These are phyloP conservation scores for Drosophila parvula DNA, from an alignment of 1,140 invertebrate genomes.

Conservation along the genomic window DNA sequence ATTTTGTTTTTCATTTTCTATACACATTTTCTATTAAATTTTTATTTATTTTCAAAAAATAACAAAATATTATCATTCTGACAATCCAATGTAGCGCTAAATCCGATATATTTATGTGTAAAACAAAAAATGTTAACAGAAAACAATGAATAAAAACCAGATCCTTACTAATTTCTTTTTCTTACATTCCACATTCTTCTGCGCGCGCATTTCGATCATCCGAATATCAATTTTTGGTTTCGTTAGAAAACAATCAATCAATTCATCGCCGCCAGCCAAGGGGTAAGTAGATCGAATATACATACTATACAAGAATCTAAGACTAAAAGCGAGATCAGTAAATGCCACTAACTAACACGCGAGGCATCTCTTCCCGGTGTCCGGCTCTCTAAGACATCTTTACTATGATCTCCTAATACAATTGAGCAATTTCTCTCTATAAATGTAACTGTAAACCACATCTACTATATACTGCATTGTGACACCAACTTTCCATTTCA, in stretches of 20 bases:
- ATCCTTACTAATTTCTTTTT: slow-evolving; percentile 81
- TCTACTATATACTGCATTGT: slow-evolving; percentile 44
- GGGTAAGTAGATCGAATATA: slow-evolving; percentile 67
- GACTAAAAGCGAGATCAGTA: slow-evolving; percentile 28
- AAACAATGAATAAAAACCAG: slow-evolving; percentile 21
- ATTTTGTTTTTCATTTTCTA: background rate
- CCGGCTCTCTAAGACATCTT: slow-evolving; percentile 29
- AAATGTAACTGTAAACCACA: slow-evolving; percentile 35
- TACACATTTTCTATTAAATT: background rate
- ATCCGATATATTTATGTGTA: slow-evolving; percentile 15
- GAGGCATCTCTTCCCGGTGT: slow-evolving; percentile 10
- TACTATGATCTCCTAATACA: slow-evolving; percentile 26
- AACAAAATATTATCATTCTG: background rate
- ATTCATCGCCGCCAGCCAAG: slow-evolving; percentile 74
- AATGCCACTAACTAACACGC: slow-evolving; percentile 38
- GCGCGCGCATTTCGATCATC: slow-evolving; percentile 77
- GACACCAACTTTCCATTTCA: slow-evolving; percentile 42
- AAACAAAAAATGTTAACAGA: slow-evolving; percentile 10
- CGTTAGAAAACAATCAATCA: slow-evolving; percentile 81
- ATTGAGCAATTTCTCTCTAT: slow-evolving; percentile 36
- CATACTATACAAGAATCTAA: slow-evolving; percentile 26
- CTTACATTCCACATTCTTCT: slow-evolving; percentile 74
- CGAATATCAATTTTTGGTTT: slow-evolving; percentile 67
- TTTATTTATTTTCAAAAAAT: background rate
- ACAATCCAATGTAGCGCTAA: slow-evolving; percentile 12